These are phyloP conservation scores for Chelon auratus DNA, from an alignment of 2,797 vertebrate genomes.

Conservation along the genomic window DNA sequence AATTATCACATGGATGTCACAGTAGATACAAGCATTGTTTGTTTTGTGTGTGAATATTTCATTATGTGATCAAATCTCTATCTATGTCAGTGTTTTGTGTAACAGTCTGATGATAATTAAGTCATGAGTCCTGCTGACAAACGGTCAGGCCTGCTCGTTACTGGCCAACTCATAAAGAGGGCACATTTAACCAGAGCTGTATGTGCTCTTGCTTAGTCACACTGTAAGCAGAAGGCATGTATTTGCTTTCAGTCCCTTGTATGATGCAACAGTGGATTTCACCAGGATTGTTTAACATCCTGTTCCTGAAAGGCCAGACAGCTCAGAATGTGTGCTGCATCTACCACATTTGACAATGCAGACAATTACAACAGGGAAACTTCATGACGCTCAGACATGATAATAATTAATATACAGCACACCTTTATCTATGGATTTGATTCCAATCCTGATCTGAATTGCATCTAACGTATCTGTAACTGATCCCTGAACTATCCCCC, in stretches of 20 bases:
- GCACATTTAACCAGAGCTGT: constrained; percentile 14
- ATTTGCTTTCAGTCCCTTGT: constrained; percentile 21
- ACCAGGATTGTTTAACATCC: constrained; percentile 56
- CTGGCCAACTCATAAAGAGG: not conserved
- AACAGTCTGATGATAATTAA: constrained; percentile 11
- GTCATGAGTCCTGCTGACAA: not conserved
- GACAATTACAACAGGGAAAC: constrained; percentile 7
- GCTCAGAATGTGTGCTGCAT: constrained; percentile 1
- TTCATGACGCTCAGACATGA: not conserved
- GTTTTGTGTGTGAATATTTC: not conserved
- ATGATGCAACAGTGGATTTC: constrained; percentile 61
- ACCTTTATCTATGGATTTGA: constrained; percentile 20
- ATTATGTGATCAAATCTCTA: not conserved
- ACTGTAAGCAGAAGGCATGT: not conserved
- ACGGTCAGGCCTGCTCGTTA: not conserved
- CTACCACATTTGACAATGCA: constrained; percentile 8
- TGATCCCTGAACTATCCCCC: not conserved
- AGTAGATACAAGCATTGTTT: not conserved
- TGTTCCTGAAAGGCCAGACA: constrained; percentile 45
- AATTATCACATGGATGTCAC: not conserved
- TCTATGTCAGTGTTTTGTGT: not conserved
- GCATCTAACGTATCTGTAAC: not conserved
- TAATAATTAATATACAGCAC: constrained; percentile 3
- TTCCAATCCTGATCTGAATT: not conserved
- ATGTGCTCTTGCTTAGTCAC: constrained; percentile 1